Evolutionary conservation across 2,888 invertebrate genomes (phyloP), one percentile per base, ranked within the genome.

Genomic region (Drosophila bunnanda): DNA sequence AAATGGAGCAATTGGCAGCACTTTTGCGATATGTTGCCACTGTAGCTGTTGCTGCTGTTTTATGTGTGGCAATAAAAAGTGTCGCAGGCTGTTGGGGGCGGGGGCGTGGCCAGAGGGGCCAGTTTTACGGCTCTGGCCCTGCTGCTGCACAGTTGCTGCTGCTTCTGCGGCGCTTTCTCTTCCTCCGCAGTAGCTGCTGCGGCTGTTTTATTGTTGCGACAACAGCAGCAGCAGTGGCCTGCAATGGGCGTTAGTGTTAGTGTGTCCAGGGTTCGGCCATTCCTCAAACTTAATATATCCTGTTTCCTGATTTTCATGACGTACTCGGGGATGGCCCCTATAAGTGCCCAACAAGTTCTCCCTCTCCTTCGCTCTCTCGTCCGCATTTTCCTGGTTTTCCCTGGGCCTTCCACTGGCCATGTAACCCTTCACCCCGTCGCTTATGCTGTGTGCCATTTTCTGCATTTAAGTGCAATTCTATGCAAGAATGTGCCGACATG

Each of bases 261-360:
- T 82, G 73, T 80, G 85, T 68, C 66, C 75, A 79, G 75, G 44
- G 44, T 30, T 56, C 61, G 75, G 44, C 78, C 82, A 88, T 85
- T 82, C 88, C 77, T 85, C 84, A 85, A 87, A 85, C 88, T 78
- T 85, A 88, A 85, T 85, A 87, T 82, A 85, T 85, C 84, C 84
- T 85, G 84, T 85, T 88, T 85, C 85, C 84, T 88, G 88, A 85
- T 85, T 88, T 88, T 85, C 88, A 88, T 85, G 85, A 81, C 82
- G 82, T 85, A 78, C 83, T 86, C 85, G 70, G 69, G 73, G 64
- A 71, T 75, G 79, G 76, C 69, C 64, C 64, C 73, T 58, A 70
- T 72, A 84, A 82, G 75, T 75, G 74, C 76, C 61, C 54, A 48
- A 30, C 50, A 48, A 41, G 41, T 61, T 34, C 54, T 61, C n/a